A percentile compares a stretch with the other conserved stretches of the same genome.
Conservation (phyloP, 2,113 vertebrate genomes). For the Cyanoramphus novaezelandiae region DNA sequence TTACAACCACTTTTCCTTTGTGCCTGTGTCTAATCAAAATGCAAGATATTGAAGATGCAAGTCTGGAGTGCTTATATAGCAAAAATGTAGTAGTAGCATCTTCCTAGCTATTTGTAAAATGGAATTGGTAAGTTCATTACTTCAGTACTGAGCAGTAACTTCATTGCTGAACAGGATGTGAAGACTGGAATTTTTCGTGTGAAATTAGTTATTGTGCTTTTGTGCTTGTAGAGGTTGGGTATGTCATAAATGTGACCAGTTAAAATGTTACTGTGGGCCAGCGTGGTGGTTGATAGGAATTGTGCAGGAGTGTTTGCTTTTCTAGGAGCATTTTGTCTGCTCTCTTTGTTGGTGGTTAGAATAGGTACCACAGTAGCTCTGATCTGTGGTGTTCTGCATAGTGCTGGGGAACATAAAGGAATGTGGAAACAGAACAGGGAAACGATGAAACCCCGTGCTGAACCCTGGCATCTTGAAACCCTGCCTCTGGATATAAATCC, state of each 20-base stretch:
- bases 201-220: neutral
- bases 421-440: neutral
- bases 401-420: neutral
- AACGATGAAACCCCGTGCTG: neutral
- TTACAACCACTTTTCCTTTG: neutral
- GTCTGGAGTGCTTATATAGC: neutral
- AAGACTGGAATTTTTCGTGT: neutral
- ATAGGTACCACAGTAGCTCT: neutral
- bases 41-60: neutral
- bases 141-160: neutral
- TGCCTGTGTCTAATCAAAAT: neutral
- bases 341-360: neutral
- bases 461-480: constrained; percentile 21
- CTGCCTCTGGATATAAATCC: neutral
- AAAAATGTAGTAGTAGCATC: neutral
- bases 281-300: neutral
- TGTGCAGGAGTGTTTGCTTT: neutral
- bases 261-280: neutral
- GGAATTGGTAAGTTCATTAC: neutral
- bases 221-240: neutral
- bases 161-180: neutral
- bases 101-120: neutral
- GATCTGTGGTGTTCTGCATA: neutral
- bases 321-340: neutral
- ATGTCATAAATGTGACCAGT: neutral